phyloP scores from a whole-genome alignment of 2,888 invertebrate genomes.

The Chymomyza caudatula region DNA sequence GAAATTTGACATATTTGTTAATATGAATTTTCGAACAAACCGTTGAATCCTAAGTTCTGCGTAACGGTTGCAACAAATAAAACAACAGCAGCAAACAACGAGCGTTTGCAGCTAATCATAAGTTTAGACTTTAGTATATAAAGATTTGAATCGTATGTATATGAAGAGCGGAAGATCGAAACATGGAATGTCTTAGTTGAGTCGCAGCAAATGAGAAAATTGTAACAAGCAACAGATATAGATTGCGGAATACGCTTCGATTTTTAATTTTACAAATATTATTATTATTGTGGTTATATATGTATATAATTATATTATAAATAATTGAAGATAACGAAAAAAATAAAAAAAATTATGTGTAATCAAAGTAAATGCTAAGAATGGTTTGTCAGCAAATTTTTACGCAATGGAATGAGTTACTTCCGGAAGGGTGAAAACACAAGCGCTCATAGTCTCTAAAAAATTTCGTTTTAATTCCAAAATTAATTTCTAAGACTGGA shows the following conservation, averaged over 20 bases:
- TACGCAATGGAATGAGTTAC: too few species aligned
- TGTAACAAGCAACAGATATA: constrained; percentile 39
- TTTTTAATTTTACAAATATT: constrained; percentile 72
- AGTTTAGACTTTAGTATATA: constrained; percentile 66
- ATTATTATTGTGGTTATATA: constrained; percentile 75
- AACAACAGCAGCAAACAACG: constrained; percentile 23
- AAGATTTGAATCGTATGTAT: constrained; percentile 51
- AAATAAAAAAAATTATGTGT: constrained; percentile 72
- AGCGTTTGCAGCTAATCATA: constrained; percentile 29
- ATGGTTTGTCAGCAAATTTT: background rate
- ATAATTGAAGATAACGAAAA: constrained; percentile 71
- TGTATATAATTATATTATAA: constrained; percentile 76
- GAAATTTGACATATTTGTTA: constrained; percentile 40
- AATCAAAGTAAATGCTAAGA: constrained; percentile 53
- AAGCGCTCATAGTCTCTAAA: too few species aligned
- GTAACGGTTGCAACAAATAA: constrained; percentile 37
- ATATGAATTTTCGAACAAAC: constrained; percentile 31
- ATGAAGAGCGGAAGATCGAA: constrained; percentile 31
- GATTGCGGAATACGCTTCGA: constrained; percentile 70
- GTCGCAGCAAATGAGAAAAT: constrained; percentile 45
- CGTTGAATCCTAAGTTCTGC: constrained; percentile 67
- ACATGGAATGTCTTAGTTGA: constrained; percentile 36
- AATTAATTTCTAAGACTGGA: too few species aligned
- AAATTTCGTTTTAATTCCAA: too few species aligned
- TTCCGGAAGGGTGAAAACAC: too few species aligned